These are phyloP conservation scores for Ceraclea dissimilis DNA, from an alignment of 2,888 invertebrate genomes.

Conservation along the genomic window DNA sequence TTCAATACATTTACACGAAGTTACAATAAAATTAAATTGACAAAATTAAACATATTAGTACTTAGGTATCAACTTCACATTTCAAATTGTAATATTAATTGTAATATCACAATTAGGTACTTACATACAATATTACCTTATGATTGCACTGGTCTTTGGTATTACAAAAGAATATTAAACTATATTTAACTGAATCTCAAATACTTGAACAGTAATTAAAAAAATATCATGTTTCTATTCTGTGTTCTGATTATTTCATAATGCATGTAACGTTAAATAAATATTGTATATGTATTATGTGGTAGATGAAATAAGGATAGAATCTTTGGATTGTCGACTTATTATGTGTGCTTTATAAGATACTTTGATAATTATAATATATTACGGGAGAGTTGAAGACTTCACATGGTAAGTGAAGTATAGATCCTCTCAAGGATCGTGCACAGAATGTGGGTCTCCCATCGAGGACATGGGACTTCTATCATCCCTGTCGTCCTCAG, in stretches of 20 bases:
- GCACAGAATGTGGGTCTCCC: slow-evolving; percentile 30
- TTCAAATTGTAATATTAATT: background rate
- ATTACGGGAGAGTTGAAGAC: background rate
- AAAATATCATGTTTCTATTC: background rate
- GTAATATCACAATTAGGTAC: background rate
- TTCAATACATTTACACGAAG: no score
- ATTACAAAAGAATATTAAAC: background rate
- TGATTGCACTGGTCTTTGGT: slow-evolving; percentile 1
- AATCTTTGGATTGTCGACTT: background rate
- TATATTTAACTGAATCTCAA: background rate
- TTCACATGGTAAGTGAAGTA: background rate
- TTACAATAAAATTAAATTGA: no score
- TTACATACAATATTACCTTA: background rate
- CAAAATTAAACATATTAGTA: no score
- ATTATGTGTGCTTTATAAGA: no score
- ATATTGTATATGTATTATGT: no score
- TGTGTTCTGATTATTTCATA: no score
- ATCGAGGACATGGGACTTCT: slow-evolving; percentile 29
- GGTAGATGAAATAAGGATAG: background rate
- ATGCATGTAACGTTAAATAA: no score
- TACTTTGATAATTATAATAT: background rate
- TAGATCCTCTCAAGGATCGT: slow-evolving; percentile 26
- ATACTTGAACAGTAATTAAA: background rate
- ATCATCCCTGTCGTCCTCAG: slow-evolving; percentile 31
- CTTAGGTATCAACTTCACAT: no score